Percentiles rank a stretch among this genome's conserved stretches.
Evolutionary conservation across 2,113 vertebrate genomes (phyloP).

Genomic region (Casuarius casuarius): DNA sequence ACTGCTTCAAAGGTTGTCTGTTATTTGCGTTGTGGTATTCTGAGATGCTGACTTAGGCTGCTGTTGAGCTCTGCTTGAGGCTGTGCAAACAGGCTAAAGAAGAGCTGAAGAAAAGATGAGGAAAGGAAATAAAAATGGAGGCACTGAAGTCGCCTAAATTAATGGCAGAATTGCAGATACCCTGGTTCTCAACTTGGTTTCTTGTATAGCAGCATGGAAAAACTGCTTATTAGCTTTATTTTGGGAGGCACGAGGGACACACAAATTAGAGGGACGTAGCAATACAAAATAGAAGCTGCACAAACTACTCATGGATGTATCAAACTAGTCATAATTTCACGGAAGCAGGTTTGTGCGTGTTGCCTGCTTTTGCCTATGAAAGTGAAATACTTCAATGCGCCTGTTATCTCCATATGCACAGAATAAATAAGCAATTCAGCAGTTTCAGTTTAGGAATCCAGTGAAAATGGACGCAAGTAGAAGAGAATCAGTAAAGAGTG

Average conservation of each 20-base stretch:
- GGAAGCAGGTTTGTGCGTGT: not conserved
- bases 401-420: not conserved
- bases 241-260: not conserved
- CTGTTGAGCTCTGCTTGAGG: not conserved
- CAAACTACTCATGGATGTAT: not conserved
- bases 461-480: not conserved
- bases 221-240: not conserved
- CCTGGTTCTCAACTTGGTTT: not conserved
- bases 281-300: not conserved
- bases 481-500: not conserved
- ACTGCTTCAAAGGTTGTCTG: not conserved
- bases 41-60: not conserved
- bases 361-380: not conserved
- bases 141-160: not conserved
- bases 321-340: not conserved
- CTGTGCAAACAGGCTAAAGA: not conserved
- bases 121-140: not conserved
- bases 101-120: not conserved
- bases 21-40: not conserved
- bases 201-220: not conserved
- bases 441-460: not conserved
- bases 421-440: conserved; percentile 13
- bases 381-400: not conserved
- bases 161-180: not conserved
- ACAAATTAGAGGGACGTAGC: not conserved